phyloP scores from a whole-genome alignment of 2,888 invertebrate species.

The Gonocerus acuteangulatus region DNA sequence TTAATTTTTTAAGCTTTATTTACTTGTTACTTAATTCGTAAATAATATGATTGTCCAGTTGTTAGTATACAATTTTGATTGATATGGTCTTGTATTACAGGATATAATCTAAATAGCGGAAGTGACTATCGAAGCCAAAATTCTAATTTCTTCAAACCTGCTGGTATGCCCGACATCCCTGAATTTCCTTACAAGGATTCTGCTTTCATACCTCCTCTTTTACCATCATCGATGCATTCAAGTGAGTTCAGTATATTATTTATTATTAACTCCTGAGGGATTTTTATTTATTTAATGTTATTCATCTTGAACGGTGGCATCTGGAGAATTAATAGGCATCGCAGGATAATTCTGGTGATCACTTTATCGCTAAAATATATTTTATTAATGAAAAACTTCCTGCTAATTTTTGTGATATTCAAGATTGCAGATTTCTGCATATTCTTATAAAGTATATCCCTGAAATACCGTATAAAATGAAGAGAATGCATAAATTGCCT shows the following conservation, averaged over 20 bases:
- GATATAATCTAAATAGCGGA: constrained; percentile 25
- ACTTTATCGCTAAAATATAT: no score
- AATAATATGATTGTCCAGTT: no score
- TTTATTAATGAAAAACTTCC: no score
- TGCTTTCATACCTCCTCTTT: constrained; percentile 31
- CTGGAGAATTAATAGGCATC: no score
- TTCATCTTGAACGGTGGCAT: background rate
- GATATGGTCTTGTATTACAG: background rate
- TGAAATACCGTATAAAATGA: no score
- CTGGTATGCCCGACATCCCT: constrained; percentile 38
- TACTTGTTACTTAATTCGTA: no score
- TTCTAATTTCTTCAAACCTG: constrained; percentile 31
- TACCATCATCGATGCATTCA: constrained; percentile 21
- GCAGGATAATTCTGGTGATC: background rate
- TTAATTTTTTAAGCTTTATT: no score
- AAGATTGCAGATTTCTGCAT: no score
- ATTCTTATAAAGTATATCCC: no score
- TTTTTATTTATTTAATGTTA: background rate
- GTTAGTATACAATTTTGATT: background rate
- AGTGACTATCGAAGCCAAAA: constrained; percentile 30
- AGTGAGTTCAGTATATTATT: constrained; percentile 3
- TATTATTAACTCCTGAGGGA: background rate
- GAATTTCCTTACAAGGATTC: constrained; percentile 38
- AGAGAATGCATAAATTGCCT: no score
- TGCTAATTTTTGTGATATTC: no score